Conservation (phyloP, 2,888 invertebrate species). For the Ischnura elegans region DNA sequence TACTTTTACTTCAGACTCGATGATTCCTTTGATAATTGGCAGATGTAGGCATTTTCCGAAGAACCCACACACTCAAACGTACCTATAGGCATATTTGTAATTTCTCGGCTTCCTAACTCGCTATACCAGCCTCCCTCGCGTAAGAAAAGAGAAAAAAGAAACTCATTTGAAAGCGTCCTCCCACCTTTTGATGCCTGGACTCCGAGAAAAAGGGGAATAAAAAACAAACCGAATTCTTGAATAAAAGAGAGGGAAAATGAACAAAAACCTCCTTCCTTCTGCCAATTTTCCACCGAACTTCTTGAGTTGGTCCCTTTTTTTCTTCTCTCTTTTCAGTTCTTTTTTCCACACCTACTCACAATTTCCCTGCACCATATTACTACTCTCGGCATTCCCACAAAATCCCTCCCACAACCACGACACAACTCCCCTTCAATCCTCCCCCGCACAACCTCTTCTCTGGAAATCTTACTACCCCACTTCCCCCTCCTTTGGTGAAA, state of each 20-base stretch:
- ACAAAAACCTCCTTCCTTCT: conserved; percentile 18
- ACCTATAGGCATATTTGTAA: not conserved
- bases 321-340: too few species aligned
- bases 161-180: not conserved
- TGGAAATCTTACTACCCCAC: too few species aligned
- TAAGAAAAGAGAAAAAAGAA: conserved; percentile 3
- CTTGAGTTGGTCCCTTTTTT: conserved; percentile 20
- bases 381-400: not conserved
- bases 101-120: not conserved
- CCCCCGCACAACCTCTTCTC: not conserved
- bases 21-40: not conserved
- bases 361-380: not conserved
- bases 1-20: not conserved
- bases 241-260: conserved; percentile 37
- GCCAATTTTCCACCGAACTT: conserved; percentile 41
- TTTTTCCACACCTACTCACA: not conserved
- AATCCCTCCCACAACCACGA: not conserved
- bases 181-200: not conserved
- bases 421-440: not conserved
- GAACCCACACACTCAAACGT: not conserved
- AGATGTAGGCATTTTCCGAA: not conserved
- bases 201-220: not conserved
- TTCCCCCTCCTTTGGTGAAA: not conserved
- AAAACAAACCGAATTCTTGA: conserved; percentile 25
- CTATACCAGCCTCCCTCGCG: not conserved